phyloP scores from a whole-genome alignment of 2,113 vertebrate species.

The Ceuthmochares aereus region DNA sequence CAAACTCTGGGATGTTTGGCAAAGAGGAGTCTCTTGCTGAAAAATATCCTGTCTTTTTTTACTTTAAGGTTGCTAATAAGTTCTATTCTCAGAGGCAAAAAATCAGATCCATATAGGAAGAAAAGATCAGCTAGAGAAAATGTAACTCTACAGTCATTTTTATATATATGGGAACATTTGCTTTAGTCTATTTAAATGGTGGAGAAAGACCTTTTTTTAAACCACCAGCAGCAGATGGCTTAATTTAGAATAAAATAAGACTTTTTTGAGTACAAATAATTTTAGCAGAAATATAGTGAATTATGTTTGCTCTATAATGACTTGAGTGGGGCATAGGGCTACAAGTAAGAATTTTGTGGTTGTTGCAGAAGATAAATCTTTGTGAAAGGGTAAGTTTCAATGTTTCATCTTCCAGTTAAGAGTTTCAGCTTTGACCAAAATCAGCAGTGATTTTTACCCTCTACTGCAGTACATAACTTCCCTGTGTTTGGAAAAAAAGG shows the following conservation, averaged over 20 bases:
- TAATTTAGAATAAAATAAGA: slow-evolving; percentile 52
- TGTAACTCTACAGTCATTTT: background rate
- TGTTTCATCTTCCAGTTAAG: background rate
- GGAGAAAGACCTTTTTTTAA: background rate
- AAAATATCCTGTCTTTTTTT: slow-evolving; percentile 72
- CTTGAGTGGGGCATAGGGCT: background rate
- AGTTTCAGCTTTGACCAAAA: background rate
- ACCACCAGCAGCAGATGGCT: background rate
- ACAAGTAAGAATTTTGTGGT: background rate
- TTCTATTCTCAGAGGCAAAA: slow-evolving; percentile 73
- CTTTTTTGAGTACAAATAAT: slow-evolving; percentile 41
- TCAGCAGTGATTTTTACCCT: slow-evolving; percentile 8
- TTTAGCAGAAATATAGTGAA: background rate
- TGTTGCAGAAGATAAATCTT: background rate
- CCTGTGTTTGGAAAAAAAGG: background rate
- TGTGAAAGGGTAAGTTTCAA: background rate
- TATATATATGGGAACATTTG: background rate
- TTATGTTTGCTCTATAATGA: slow-evolving; percentile 2
- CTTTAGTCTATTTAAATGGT: slow-evolving; percentile 19
- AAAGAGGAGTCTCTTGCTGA: slow-evolving; percentile 70
- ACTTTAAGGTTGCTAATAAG: slow-evolving; percentile 69
- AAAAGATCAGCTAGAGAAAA: slow-evolving; percentile 35
- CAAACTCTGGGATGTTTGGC: slow-evolving; percentile 76
- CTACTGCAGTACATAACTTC: background rate
- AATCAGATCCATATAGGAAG: slow-evolving; percentile 47